These are phyloP conservation scores for Vidua macroura DNA, from an alignment of 2,113 vertebrate species.

Conservation along the genomic window DNA sequence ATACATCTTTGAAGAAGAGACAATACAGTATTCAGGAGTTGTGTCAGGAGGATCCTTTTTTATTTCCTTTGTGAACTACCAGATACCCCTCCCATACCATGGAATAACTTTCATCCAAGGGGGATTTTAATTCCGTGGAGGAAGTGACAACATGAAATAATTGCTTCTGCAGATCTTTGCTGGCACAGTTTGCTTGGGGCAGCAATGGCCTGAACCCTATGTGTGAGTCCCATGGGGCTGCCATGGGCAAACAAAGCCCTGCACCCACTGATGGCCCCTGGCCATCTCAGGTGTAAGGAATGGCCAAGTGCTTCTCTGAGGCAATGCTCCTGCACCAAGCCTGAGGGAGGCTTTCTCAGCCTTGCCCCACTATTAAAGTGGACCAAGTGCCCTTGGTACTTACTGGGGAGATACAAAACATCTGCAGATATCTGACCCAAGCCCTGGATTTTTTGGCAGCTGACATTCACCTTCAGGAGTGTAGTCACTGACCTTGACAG, in stretches of 20 bases:
- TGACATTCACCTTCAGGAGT: not conserved
- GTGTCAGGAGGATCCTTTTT: not conserved
- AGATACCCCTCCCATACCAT: not conserved
- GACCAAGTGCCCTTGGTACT: not conserved
- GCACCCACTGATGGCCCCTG: not conserved
- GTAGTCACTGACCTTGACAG: not conserved
- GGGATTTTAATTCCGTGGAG: not conserved
- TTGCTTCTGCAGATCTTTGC: not conserved
- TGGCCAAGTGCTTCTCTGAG: not conserved
- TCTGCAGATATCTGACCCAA: accelerated
- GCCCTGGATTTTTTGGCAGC: not conserved
- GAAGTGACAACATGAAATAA: not conserved
- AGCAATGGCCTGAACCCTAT: not conserved
- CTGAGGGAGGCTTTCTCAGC: not conserved
- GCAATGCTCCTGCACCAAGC: not conserved
- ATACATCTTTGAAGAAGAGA: not conserved
- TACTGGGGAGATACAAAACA: not conserved
- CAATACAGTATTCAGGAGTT: not conserved
- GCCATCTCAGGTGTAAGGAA: not conserved
- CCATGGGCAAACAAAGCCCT: accelerated
- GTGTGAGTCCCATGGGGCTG: accelerated
- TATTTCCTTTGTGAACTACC: not conserved
- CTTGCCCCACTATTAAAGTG: not conserved
- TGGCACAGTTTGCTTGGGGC: not conserved
- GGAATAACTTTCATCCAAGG: not conserved